These are phyloP conservation scores for Alectoris magna DNA, from an alignment of 2,797 vertebrate species.

Conservation along the genomic window DNA sequence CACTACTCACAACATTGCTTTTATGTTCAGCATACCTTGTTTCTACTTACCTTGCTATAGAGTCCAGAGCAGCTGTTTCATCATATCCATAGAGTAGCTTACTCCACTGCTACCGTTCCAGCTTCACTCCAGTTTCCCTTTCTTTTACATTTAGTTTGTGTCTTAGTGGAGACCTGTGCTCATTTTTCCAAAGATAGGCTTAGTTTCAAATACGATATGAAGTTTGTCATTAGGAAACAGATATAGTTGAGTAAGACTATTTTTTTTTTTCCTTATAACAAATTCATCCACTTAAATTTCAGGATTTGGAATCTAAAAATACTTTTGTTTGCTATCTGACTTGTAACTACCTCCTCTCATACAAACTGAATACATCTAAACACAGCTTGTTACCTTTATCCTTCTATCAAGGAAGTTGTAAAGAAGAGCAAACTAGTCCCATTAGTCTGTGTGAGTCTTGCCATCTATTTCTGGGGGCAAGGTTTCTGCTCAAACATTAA, in stretches of 20 bases:
- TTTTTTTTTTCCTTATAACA: not conserved
- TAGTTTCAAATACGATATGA: not conserved
- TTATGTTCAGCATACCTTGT: not conserved
- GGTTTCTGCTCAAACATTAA: not conserved
- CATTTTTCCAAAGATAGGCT: not conserved
- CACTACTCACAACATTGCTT: not conserved
- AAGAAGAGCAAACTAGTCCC: not conserved
- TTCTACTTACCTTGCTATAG: not conserved
- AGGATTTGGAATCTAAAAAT: not conserved
- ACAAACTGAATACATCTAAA: not conserved
- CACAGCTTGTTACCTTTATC: not conserved
- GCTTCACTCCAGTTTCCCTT: not conserved
- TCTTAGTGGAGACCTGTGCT: not conserved
- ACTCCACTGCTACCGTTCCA: not conserved
- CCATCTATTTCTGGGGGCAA: not conserved
- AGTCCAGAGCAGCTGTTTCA: not conserved
- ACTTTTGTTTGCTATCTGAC: not conserved
- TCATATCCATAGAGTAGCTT: not conserved
- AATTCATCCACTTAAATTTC: not conserved
- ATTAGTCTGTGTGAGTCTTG: not conserved
- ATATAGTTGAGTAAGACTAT: not conserved
- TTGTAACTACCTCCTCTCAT: not conserved
- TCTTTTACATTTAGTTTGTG: not conserved
- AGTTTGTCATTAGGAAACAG: not conserved
- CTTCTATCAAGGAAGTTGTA: not conserved